Conservation (phyloP, 1,140 invertebrate genomes). For the Drosophila persimilis region DNA sequence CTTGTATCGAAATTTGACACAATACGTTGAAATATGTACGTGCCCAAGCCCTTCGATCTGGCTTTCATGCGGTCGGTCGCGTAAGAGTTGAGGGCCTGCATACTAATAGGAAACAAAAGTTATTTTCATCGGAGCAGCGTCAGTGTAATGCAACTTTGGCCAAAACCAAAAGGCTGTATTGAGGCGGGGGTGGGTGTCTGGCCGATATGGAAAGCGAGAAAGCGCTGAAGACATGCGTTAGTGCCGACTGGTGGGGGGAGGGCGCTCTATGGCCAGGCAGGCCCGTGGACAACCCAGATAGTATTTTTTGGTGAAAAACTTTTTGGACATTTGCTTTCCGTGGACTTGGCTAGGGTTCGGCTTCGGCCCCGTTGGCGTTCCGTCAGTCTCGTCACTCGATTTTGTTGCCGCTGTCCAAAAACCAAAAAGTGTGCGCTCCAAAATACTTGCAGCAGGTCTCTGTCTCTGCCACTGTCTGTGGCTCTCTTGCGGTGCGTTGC, state of each 20-base stretch:
- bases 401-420: constrained; percentile 63
- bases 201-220: constrained; percentile 78
- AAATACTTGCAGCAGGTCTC: constrained; percentile 40
- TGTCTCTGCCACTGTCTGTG: constrained; percentile 5
- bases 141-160: constrained; percentile 72
- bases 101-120: constrained; percentile 69
- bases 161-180: constrained; percentile 10
- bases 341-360: constrained; percentile 53
- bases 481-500: constrained; percentile 20
- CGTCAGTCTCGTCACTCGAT: constrained; percentile 54
- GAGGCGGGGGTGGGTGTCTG: constrained; percentile 18
- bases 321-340: constrained; percentile 63
- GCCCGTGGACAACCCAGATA: constrained; percentile 66
- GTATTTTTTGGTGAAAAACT: constrained; percentile 69
- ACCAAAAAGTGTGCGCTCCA: constrained; percentile 56
- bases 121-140: constrained; percentile 65
- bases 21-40: constrained; percentile 76
- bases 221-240: constrained; percentile 42
- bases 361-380: constrained; percentile 33
- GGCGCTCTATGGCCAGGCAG: not conserved
- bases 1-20: constrained; percentile 80
- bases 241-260: not conserved
- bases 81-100: constrained; percentile 67
- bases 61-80: constrained; percentile 69
- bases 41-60: constrained; percentile 56